Conservation (phyloP, 2,113 vertebrate genomes). For the Cichladusa arquata region DNA sequence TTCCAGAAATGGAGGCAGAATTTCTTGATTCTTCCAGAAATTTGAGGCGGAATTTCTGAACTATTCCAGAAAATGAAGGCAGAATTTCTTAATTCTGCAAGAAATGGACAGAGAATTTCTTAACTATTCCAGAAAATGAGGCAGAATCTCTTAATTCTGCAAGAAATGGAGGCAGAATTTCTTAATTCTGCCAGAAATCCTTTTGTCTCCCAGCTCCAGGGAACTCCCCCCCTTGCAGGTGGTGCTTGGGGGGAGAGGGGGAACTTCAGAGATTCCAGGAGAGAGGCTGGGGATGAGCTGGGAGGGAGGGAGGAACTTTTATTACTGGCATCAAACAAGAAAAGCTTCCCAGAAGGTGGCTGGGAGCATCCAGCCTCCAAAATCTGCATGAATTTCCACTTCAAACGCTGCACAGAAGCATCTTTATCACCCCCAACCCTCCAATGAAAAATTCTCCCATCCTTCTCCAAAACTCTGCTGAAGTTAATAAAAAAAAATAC, state of each 20-base stretch:
- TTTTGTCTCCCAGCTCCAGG: constrained; percentile 47
- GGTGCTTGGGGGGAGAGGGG: neutral
- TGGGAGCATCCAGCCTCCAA: constrained; percentile 84
- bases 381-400: constrained; percentile 79
- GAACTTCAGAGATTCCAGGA: neutral
- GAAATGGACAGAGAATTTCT: no score
- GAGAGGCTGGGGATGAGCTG: neutral
- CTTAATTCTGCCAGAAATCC: neutral
- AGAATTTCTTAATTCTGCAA: no score
- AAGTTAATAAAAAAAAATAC: neutral
- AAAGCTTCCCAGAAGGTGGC: constrained; percentile 78
- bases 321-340: constrained; percentile 59
- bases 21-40: no score
- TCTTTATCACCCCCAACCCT: neutral
- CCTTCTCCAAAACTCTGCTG: neutral
- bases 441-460: neutral
- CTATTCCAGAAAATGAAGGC: no score
- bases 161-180: no score
- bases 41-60: no score
- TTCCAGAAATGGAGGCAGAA: no score
- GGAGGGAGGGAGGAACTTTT: neutral
- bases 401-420: constrained; percentile 73
- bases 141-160: no score
- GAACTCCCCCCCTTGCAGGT: constrained; percentile 2
- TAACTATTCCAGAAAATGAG: no score